Evolutionary conservation across 2,888 invertebrate species (phyloP), one percentile per base, ranked within the genome.

Genomic region (Drosophila kuntzei): DNA sequence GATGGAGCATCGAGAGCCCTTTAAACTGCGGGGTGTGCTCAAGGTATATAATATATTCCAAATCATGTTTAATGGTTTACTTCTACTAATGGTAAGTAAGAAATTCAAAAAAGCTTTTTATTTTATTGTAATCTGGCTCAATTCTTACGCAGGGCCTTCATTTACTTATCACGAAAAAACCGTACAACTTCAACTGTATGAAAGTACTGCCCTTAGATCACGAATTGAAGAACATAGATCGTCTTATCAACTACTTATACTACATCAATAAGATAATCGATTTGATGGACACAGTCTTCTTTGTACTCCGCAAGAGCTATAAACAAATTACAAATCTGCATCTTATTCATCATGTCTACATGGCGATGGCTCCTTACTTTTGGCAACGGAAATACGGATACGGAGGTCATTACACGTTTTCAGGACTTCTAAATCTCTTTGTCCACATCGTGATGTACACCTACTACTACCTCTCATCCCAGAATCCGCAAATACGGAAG

Each of bases 231-330:
- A 5, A 6, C 11, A 20, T 8, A 8, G 79, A 79, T 8, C 72
- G 79, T 1, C 4, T 39, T 7, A 0, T 84, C 0, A 6, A 14
- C 14, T 86, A 69, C 16, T 11, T 39, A 11, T 82, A 80, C 14
- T 76, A 64, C 5, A 22, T 67, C 9, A 79, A 84, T 25, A 79
- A 85, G 47, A 8, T 82, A 1, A 3, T 78, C 0, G 85, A 85
- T 51, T 39, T 80, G 11, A 2, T 74, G 34, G 79, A 85, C 37
- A 80, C 85, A 0, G 9, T 80, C 1, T 80, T 85, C 36, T 74
- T 80, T 7, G 86, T 81, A 12, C 66, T 79, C 6, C 79, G 79
- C 2, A 79, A 84, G 41, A 79, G 70, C 47, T 62, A 80, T 16
- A 57, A 74, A 5, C 80, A 80, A 27, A 66, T 80, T 32, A 57